Evolutionary conservation across 2,113 vertebrate genomes (phyloP).

Genomic region (Sitta europaea): DNA sequence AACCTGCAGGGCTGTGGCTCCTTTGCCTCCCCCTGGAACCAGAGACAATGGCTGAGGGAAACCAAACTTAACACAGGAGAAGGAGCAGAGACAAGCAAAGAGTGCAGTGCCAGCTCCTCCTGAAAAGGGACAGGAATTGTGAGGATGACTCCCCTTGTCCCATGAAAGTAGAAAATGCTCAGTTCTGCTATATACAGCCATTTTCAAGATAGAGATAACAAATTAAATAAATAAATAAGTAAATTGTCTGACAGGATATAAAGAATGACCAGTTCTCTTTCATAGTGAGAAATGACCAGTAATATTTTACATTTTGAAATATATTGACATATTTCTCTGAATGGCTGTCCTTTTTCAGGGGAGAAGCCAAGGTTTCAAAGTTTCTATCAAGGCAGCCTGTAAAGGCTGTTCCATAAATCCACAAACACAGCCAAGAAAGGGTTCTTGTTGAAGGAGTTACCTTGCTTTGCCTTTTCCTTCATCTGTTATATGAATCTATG

Average conservation of each 20-base stretch:
- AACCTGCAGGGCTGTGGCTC: not conserved
- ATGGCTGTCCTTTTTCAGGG: not conserved
- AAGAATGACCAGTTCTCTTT: not conserved
- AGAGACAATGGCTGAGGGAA: not conserved
- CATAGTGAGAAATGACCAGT: not conserved
- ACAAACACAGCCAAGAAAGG: not conserved
- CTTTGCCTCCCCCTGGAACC: not conserved
- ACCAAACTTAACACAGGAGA: not conserved
- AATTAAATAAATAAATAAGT: too few species aligned
- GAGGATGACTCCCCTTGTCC: too few species aligned
- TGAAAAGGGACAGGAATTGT: not conserved
- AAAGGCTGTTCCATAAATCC: not conserved
- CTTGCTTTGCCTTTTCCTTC: not conserved
- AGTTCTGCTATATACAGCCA: not conserved
- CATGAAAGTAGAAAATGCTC: not conserved
- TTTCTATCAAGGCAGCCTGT: not conserved
- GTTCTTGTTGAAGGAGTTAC: not conserved
- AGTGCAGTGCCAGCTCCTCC: not conserved
- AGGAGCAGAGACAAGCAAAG: not conserved
- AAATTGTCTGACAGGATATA: not conserved
- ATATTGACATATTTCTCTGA: not conserved
- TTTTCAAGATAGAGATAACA: not conserved
- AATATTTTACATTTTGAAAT: not conserved
- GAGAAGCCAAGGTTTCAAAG: not conserved
- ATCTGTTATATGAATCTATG: not conserved